Base-by-base conservation (phyloP, 2,113 vertebrate genomes). In the Setophaga petechia region DNA sequence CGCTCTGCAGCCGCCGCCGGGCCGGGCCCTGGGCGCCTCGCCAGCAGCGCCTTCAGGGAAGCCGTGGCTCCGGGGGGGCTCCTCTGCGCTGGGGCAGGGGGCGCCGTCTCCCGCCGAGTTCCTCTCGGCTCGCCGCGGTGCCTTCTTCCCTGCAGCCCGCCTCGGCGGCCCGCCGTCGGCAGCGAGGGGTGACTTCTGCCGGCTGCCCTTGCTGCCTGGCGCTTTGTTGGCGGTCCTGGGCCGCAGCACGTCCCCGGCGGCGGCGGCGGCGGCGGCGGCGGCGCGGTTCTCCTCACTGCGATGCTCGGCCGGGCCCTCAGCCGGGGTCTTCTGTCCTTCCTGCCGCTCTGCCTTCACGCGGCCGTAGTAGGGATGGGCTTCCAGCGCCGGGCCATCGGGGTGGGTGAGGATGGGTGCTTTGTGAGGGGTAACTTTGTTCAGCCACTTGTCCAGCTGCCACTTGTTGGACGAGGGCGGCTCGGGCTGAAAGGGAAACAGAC, bases 371-470 rank as follows among this genome's bases (percentile, higher is more conserved):
- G 96, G 94, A n/a, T 80, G 93, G 49, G 96, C 62, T 22, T 98
- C 98, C 22, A 97, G 94, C 11, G 94, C 95, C 0, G 97, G 92
- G 84, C 93, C 90, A 8, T 97, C 97, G 80, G 98, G 98, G 58
- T 98, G 98, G 91, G 98, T 98, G 91, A 98, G 95, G 87, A 97
- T 97, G 68, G 97, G 96, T 6, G 98, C 98, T 96, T 98, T 99
- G 90, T 97, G 98, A 2, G 98, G 96, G 58, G 98, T 98, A n/a
- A 99, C 98, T 88, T 99, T 99, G 94, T 99, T 99, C 69, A 99
- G 97, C 99, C 99, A 99, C 98, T 99, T 99, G 97, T 99, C 98
- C 97, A 99, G 97, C 96, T 99, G 99, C 99, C 99, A 99, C 96
- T 99, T 99, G 97, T 99, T 98, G 59, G 98, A 98, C 12, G 98